Base-by-base conservation (phyloP, 2,888 invertebrate genomes). In the Thereva nobilitata region DNA sequence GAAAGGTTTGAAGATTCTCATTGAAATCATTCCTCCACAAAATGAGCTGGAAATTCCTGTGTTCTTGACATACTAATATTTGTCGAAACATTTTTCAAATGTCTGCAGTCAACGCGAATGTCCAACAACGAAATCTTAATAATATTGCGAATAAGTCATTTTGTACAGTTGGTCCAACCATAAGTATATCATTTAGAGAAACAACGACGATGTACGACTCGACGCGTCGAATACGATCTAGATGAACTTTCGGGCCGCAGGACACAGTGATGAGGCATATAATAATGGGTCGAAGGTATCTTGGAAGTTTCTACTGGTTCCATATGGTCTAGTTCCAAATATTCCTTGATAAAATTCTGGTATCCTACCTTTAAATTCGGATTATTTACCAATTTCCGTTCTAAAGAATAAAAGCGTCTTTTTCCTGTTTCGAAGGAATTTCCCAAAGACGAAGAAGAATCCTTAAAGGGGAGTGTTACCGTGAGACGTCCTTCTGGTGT, bases 91-190 rank as follows among this genome's bases (percentile, higher is more conserved):
- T 67, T 34, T 70, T 71, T 52, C 64, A 64, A 4, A 71, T 70
- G 41, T 71, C 71, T 35, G 68, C 68, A 6, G 73, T 74, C 7
- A 80, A 69, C 3, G 67, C 68, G 44, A 63, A 63, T 34, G n/a
- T 37, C 47, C 64, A 56, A 4, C 41, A n/a, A 34, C 70, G 49
- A 54, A 59, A 68, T 4, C 68, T 12, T n/a, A 69, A 8, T 9
- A 68, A 7, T 0, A 67, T 42, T 5, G 56, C 50, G 7, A 64
- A 59, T 6, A 68, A 49, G 52, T 68, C 55, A 7, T n/a, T n/a
- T n/a, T n/a, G n/a, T n/a, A n/a, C n/a, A n/a, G n/a, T n/a, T n/a
- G n/a, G n/a, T n/a, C n/a, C 70, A n/a, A 47, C 53, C 37, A 63
- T 44, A 23, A 73, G 68, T 7, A 68, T 44, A 3, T 73, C 72